These are phyloP conservation scores for Glaucidium brasilianum DNA, from an alignment of 2,113 vertebrate species.

Conservation along the genomic window DNA sequence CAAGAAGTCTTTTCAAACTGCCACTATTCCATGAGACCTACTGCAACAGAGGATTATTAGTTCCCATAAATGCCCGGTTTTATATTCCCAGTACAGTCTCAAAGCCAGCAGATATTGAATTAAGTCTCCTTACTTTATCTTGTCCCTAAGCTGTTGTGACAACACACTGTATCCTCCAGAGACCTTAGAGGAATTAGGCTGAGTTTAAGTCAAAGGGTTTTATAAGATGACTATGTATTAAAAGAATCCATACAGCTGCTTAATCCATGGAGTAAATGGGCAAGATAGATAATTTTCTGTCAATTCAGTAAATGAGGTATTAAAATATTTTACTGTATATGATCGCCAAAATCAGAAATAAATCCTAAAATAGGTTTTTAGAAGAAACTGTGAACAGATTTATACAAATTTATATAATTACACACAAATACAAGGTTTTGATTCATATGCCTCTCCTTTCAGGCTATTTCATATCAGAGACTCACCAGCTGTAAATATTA, in stretches of 20 bases:
- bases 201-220: not conserved
- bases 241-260: not conserved
- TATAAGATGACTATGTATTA: not conserved
- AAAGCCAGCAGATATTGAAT: slow-evolving; percentile 29
- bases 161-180: not conserved
- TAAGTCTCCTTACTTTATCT: slow-evolving; percentile 27
- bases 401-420: not conserved
- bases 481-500: not conserved
- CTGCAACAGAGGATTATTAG: not conserved
- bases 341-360: not conserved
- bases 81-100: not conserved
- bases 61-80: not conserved
- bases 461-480: not conserved
- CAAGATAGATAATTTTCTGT: not conserved
- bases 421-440: not conserved
- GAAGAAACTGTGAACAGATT: not conserved
- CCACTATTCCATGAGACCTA: not conserved
- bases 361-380: not conserved
- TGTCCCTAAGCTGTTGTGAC: slow-evolving; percentile 26
- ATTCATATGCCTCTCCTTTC: not conserved
- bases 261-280: not conserved
- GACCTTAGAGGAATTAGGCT: not conserved
- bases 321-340: not conserved
- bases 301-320: not conserved
- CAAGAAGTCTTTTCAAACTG: not conserved